These are phyloP conservation scores for Lymantria dispar DNA, from an alignment of 2,888 invertebrate species.

Conservation along the genomic window DNA sequence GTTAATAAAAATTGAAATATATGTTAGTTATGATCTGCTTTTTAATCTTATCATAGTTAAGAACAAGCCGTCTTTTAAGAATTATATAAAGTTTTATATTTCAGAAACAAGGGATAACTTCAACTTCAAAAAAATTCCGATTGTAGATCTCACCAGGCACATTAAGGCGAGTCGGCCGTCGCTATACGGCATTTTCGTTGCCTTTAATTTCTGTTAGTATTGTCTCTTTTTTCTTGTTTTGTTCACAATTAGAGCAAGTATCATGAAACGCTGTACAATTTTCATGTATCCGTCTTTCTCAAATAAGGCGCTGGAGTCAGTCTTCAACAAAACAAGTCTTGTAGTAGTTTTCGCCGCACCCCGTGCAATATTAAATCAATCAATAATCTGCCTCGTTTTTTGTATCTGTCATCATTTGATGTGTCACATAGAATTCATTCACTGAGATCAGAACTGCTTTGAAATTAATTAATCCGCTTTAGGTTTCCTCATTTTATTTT, in stretches of 20 bases:
- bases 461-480: neutral
- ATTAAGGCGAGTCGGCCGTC: neutral
- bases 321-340: neutral
- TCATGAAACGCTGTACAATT: constrained; percentile 4
- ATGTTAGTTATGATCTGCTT: too few species aligned
- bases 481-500: neutral
- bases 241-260: constrained; percentile 1
- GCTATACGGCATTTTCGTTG: too few species aligned
- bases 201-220: too few species aligned
- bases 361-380: too few species aligned
- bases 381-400: neutral
- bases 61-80: too few species aligned
- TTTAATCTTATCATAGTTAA: too few species aligned
- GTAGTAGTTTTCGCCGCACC: neutral
- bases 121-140: neutral
- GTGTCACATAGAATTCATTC: neutral
- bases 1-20: too few species aligned
- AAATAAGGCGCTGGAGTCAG: constrained; percentile 1
- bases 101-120: too few species aligned
- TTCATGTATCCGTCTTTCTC: neutral
- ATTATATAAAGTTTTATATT: too few species aligned
- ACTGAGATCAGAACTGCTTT: neutral
- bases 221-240: neutral
- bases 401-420: neutral
- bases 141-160: neutral